Base-by-base conservation (phyloP, 2,797 vertebrate genomes). In the Rhinophrynus dorsalis region DNA sequence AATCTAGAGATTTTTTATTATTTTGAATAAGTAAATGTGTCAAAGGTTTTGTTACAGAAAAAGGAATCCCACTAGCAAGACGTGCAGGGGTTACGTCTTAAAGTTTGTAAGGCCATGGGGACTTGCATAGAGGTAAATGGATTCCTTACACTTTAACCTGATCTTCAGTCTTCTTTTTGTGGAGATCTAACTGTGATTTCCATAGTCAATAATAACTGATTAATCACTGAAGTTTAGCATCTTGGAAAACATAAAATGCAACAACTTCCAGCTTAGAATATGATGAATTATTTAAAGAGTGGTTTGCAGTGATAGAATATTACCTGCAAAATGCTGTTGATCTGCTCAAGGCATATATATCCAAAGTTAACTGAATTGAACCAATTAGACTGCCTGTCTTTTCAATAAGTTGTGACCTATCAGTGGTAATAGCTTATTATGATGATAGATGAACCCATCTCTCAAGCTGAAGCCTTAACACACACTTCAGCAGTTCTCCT, bases 361-460 rank as follows among this genome's bases (percentile, higher is more conserved):
- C 68, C 63, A 76, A 79, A 82, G 83, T 83, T 88, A 82, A 85
- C 77, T 80, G 84, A 86, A 83, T 84, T 82, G 84, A 88, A 80
- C 87, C 89, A 90, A 90, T 93, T 92, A 92, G 83, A 77, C 85
- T 55, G 76, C 80, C 87, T 88, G 85, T 88, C 89, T 91, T 78
- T 79, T 88, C 83, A 83, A 81, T 89, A 89, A 90, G 80, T 92
- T 90, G 90, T 88, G 85, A 90, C 89, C 87, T 85, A 91, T 90
- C 80, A 76, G 50, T 84, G 81, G 88, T 90, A 90, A 92, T 90
- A 87, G 86, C 83, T 90, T 91, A 90, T 91, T 90, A 91, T 89
- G 87, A 90, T 90, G 90, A 91, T 90, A 90, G 90, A 93, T 92
- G 89, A 88, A 92, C 87, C 87, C 81, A 87, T 92, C 87, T 90